These are phyloP conservation scores for Gallinago solitaria DNA, from an alignment of 2,797 vertebrate species.

Conservation along the genomic window DNA sequence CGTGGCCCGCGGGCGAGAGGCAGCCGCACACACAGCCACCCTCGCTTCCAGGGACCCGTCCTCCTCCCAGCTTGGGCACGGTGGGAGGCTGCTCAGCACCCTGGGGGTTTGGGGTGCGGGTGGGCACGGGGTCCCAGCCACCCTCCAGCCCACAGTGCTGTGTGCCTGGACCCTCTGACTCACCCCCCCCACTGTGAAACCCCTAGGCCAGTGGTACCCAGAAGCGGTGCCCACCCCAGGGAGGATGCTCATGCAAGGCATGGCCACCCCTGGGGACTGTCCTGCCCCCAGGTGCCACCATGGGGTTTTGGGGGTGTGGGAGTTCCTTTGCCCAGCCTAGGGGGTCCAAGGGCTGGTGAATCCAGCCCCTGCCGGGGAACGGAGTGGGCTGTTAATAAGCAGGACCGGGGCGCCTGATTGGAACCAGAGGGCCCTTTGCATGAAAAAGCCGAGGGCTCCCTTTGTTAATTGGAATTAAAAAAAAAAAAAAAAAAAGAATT, in stretches of 20 bases:
- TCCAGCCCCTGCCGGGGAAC: neutral
- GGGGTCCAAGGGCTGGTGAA: neutral
- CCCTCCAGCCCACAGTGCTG: fast-evolving
- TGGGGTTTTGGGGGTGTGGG: neutral
- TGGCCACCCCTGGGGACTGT: too few relatives aligned
- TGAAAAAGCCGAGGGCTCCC: slow-evolving; percentile 61
- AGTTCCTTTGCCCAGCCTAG: neutral
- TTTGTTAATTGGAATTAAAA: slow-evolving; percentile 66
- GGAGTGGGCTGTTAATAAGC: neutral
- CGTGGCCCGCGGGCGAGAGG: neutral
- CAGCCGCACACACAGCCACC: neutral
- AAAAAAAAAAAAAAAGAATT: neutral
- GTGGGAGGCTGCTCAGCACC: neutral
- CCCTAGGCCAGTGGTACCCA: neutral
- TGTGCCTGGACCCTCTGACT: fast-evolving
- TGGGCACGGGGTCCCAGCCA: neutral
- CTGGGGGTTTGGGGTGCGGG: neutral
- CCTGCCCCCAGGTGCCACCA: neutral
- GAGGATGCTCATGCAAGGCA: neutral
- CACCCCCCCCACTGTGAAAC: fast-evolving
- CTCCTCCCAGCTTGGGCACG: neutral
- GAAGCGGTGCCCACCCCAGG: neutral
- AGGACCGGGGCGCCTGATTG: slow-evolving; percentile 36
- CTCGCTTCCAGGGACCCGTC: fast-evolving
- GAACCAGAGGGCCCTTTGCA: slow-evolving; percentile 61